phyloP scores from a whole-genome alignment of 1,140 invertebrate genomes.

The Drosophila teissieri region DNA sequence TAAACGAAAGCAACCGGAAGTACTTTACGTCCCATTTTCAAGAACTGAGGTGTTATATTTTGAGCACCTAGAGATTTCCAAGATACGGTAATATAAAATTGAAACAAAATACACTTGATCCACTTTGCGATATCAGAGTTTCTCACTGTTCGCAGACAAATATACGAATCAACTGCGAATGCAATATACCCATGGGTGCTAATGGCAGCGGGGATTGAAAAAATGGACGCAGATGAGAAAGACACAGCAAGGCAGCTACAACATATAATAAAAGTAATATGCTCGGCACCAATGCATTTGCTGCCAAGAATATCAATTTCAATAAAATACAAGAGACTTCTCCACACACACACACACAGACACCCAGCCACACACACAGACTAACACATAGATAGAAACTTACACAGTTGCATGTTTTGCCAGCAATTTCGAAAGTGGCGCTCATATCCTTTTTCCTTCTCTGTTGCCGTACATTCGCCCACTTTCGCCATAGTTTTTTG shows the following conservation, averaged over 20 bases:
- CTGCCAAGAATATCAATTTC: slow-evolving; percentile 81
- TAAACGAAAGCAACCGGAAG: not conserved
- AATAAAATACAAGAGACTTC: slow-evolving; percentile 77
- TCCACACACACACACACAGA: slow-evolving; percentile 14
- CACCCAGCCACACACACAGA: slow-evolving; percentile 5
- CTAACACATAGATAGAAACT: slow-evolving; percentile 8
- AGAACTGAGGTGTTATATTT: not conserved
- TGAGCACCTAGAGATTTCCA: not conserved
- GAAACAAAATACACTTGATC: not conserved
- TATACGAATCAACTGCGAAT: slow-evolving; percentile 6
- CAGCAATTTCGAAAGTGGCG: slow-evolving; percentile 64
- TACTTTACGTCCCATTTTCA: not conserved
- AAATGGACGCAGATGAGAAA: slow-evolving; percentile 27
- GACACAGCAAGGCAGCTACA: slow-evolving; percentile 60
- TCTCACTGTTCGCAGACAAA: not conserved
- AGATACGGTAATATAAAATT: not conserved
- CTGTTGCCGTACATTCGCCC: slow-evolving; percentile 32
- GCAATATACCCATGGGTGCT: slow-evolving; percentile 19
- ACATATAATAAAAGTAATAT: slow-evolving; percentile 83
- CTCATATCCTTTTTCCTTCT: slow-evolving; percentile 51
- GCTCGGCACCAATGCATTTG: slow-evolving; percentile 79
- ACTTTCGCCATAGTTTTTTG: slow-evolving; percentile 74
- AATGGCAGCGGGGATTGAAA: slow-evolving; percentile 22
- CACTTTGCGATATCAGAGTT: not conserved
- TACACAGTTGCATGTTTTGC: slow-evolving; percentile 62